Evolutionary conservation across 2,888 invertebrate genomes (phyloP).

Genomic region (Agrochola lychnidis): DNA sequence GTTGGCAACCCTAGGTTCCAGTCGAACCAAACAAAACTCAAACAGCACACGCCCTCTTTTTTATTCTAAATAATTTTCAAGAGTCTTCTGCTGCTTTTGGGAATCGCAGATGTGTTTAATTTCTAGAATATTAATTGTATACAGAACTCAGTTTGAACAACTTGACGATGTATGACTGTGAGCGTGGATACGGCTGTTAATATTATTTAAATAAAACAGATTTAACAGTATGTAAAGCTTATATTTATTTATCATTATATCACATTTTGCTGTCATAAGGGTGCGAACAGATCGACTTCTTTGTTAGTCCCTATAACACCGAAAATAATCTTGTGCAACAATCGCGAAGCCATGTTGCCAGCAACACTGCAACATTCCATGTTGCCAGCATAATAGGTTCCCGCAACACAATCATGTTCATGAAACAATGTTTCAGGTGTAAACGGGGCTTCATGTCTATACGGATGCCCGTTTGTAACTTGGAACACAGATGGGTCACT

Average conservation of each 20-base stretch:
- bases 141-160: conserved; percentile 22
- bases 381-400: neutral
- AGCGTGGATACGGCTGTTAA: conserved; percentile 75
- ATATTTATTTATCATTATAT: conserved; percentile 38
- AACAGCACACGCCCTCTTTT: neutral
- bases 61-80: neutral
- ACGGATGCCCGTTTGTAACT: neutral
- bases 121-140: conserved; percentile 26
- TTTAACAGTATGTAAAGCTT: conserved; percentile 62
- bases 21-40: no score
- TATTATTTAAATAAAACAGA: conserved; percentile 80
- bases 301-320: neutral
- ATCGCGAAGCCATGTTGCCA: neutral
- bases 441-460: neutral
- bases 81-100: neutral
- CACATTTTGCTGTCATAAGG: conserved; percentile 6
- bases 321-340: neutral
- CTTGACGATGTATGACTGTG: conserved; percentile 56
- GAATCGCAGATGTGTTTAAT: neutral
- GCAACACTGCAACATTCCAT: neutral
- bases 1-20: no score
- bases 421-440: neutral
- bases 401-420: neutral
- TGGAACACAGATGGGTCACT: neutral
- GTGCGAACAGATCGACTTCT: neutral